Base-by-base conservation (phyloP, 2,113 vertebrate genomes). In the Lasiurus cinereus region DNA sequence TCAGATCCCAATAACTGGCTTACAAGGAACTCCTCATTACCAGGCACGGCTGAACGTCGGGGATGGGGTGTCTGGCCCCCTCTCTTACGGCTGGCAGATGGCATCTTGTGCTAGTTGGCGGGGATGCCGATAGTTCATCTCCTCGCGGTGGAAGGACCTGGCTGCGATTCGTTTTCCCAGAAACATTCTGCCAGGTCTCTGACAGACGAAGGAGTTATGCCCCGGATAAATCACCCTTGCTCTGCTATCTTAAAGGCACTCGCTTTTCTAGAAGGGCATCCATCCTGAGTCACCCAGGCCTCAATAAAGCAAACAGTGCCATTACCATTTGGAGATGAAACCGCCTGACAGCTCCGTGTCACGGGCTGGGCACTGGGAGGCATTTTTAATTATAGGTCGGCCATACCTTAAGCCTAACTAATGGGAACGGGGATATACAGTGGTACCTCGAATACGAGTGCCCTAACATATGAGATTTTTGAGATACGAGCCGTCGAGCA, bases 201-300 rank as follows among this genome's bases (percentile, higher is more conserved):
- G 84, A 85, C 83, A 97, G 96, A 91, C 74, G 36, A 36, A 96
- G 95, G 91, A 95, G 95, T 96, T 97, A 96, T 96, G 85, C 91
- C 83, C 82, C 2, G 3, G 31, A 29, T 88, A 94, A 88, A 95
- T 97, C 96, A 96, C 19, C 92, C 89, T 91, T 50, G 88, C 52
- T n/a, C 80, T 94, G 83, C 80, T 91, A 12, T 93, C 94, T 97
- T 96, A 96, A 97, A 96, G 94, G 95, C 78, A 89, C 88, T 62
- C 46, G 85, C 92, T 97, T 88, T 94, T 97, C 85, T 72, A 92
- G 93, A 90, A 94, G 85, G 92, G 59, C 94, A 94, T 97, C 87
- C 78, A 92, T 96, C 94, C 78, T 96, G 82, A 21, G 67, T 90
- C 70, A 90, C 69, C 62, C 69, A 83, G 72, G 76, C 86, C 86